Base-by-base conservation (phyloP, 2,113 vertebrate species). In the Edolisoma coerulescens region DNA sequence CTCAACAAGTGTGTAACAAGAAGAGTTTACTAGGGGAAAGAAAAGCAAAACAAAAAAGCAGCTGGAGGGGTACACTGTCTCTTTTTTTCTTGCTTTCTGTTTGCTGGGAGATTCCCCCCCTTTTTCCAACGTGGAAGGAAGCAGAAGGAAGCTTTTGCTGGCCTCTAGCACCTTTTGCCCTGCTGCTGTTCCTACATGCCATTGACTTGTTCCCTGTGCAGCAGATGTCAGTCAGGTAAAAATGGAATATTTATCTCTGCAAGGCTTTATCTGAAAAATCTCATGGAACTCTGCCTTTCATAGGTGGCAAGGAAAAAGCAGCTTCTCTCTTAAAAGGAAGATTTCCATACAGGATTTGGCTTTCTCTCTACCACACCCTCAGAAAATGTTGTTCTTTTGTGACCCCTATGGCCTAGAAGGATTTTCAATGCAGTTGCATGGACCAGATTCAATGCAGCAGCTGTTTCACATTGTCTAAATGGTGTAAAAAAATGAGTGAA, bases 1-100 rank as follows among this genome's bases (percentile, higher is more conserved):
- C 42, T 57, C 26, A 50, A 4, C 15, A 21, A 53, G 27, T 59
- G 0, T 10, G 18, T 8, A 68, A 63, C 0, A 2, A 63, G 27
- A 74, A 44, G 14, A 74, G 4, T 37, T 57, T 53, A 28, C 3
- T 1, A 1, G 18, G 11, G 22, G 7, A 23, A 49, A 47, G 7
- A 19, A 79, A 61, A 35, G 8, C 23, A 53, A 71, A 53, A 15
- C 1, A 61, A 44, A 41, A 67, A 12, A 52, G 32, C 24, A 77
- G 19, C 37, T 45, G 10, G 10, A 71, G 14, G 27, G 4, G 24
- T 27, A 23, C 16, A 21, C 2, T 39, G 26, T 30, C 26, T 13
- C 15, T 80, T 60, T 70, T 65, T 49, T 35, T 26, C 24, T 65
- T 14, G 33, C 11, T 76, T 69, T 68, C 19, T 47, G 4, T 26